A percentile compares a stretch with the other conserved stretches of the same genome.
phyloP scores from a whole-genome alignment of 2,888 invertebrate genomes.

The Cephonodes hylas region DNA sequence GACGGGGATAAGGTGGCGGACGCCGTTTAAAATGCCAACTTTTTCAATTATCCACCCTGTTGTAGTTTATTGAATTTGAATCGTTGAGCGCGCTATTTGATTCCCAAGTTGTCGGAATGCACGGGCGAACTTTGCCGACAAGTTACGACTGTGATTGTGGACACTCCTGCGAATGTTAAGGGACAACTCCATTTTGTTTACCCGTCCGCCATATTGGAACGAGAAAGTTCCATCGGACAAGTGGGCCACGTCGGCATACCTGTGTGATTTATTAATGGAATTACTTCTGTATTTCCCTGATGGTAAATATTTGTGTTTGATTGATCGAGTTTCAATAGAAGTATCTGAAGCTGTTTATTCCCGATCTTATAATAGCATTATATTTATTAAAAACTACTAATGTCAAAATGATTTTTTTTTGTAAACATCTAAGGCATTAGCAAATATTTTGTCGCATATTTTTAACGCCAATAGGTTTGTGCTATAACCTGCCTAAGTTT shows the following conservation, averaged over 20 bases:
- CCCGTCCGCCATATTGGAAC: neutral
- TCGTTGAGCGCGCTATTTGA: conserved; percentile 48
- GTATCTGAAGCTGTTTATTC: neutral
- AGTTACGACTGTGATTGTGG: conserved; percentile 7
- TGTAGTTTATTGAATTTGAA: conserved; percentile 52
- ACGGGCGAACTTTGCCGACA: conserved; percentile 18
- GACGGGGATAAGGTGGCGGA: conserved; percentile 31
- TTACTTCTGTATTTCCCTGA: neutral
- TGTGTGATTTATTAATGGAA: neutral
- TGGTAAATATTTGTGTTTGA: neutral
- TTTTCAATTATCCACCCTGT: conserved; percentile 54
- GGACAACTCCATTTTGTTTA: neutral
- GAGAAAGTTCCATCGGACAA: neutral
- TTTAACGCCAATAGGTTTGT: too few species aligned
- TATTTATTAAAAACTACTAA: too few species aligned
- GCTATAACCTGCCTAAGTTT: too few species aligned
- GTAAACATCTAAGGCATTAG: too few species aligned
- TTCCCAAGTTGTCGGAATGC: conserved; percentile 38
- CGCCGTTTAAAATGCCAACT: conserved; percentile 47
- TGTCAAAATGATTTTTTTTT: too few species aligned
- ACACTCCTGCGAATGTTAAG: neutral
- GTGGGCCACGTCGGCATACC: neutral
- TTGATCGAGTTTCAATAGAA: neutral
- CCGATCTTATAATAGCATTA: too few species aligned
- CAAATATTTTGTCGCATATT: too few species aligned